A percentile compares a stretch with the other conserved stretches of the same genome.
Conservation (phyloP, 2,888 invertebrate genomes). For the Carpatolechia fugitivella region DNA sequence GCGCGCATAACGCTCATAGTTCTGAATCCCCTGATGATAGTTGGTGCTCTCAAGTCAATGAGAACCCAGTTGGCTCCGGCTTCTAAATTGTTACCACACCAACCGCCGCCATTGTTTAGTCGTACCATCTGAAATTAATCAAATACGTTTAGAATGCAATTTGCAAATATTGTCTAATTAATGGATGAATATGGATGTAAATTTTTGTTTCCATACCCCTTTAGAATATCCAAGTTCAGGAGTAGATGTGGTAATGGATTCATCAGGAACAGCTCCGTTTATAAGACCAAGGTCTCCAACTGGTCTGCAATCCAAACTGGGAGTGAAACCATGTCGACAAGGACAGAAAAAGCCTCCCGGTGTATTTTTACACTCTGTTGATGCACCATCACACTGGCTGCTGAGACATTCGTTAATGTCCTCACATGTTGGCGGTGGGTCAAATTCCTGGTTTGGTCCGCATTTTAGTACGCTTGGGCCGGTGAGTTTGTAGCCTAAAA, state of each 20-base stretch:
- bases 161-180: neutral
- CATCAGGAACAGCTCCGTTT: slow-evolving; percentile 94
- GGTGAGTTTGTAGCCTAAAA: slow-evolving; percentile 88
- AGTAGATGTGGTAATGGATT: slow-evolving; percentile 90
- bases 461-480: slow-evolving; percentile 91
- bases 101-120: slow-evolving; percentile 89
- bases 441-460: slow-evolving; percentile 90
- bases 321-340: slow-evolving; percentile 89
- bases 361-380: slow-evolving; percentile 94
- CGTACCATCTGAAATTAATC: slow-evolving; percentile 84
- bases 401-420: slow-evolving; percentile 94
- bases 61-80: slow-evolving; percentile 94
- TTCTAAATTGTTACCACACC: slow-evolving; percentile 93
- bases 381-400: slow-evolving; percentile 93
- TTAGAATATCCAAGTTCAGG: slow-evolving; percentile 90
- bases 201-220: slow-evolving; percentile 76
- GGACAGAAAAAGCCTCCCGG: slow-evolving; percentile 94
- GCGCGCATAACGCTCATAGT: slow-evolving; percentile 92
- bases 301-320: slow-evolving; percentile 93
- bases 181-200: too few relatives aligned
- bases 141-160: slow-evolving; percentile 5
- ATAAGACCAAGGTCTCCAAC: slow-evolving; percentile 93
- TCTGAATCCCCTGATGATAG: slow-evolving; percentile 92
- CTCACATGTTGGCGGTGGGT: slow-evolving; percentile 91
- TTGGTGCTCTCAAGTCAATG: slow-evolving; percentile 92